These are phyloP conservation scores for Brachypodius melanocephalos DNA, from an alignment of 2,113 vertebrate species.

Conservation along the genomic window DNA sequence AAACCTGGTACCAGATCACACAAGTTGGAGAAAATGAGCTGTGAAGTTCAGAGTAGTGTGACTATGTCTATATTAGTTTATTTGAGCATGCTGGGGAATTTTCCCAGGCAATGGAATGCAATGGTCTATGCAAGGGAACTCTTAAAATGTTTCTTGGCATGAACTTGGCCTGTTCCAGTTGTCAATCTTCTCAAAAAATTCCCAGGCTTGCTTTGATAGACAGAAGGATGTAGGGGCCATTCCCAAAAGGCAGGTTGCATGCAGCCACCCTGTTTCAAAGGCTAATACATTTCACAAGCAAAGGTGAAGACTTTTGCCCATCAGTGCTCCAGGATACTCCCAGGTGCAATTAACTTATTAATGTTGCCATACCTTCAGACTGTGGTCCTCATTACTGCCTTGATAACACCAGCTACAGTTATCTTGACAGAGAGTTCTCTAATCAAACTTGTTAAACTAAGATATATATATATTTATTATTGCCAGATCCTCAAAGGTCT, in stretches of 20 bases:
- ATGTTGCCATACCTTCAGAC: not conserved
- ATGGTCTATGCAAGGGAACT: not conserved
- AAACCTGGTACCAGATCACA: not conserved
- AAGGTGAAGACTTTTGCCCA: not conserved
- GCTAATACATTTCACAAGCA: not conserved
- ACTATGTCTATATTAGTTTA: not conserved
- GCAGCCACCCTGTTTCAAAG: not conserved
- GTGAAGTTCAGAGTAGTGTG: not conserved
- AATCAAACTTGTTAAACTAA: not conserved
- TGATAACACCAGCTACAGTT: not conserved
- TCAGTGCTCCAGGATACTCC: not conserved
- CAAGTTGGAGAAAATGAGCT: not conserved
- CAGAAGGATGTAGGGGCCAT: not conserved
- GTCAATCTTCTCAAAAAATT: constrained; percentile 11
- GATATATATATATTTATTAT: no score
- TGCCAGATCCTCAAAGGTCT: constrained; percentile 70
- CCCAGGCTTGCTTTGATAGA: not conserved
- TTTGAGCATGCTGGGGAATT: not conserved
- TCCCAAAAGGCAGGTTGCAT: not conserved
- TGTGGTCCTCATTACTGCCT: not conserved
- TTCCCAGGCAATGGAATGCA: constrained; percentile 57
- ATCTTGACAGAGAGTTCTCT: not conserved
- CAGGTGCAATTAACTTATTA: not conserved
- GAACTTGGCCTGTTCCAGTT: not conserved
- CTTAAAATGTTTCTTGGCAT: constrained; percentile 50